Evolutionary conservation across 2,797 vertebrate genomes (phyloP).

Genomic region (Characodon lateralis): DNA sequence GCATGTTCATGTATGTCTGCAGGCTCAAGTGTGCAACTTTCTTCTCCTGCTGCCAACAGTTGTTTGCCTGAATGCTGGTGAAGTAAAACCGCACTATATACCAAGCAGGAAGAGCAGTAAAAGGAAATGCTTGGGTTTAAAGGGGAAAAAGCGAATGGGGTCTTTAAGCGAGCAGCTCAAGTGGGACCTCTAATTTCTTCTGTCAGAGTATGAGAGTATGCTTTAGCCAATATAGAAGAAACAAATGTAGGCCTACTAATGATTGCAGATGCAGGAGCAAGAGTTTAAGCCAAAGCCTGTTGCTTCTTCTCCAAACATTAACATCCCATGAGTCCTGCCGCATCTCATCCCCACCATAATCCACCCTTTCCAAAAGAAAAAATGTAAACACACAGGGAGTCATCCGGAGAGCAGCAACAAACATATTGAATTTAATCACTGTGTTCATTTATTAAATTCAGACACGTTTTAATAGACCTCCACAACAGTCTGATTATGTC

Average conservation of each 20-base stretch:
- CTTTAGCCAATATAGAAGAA: slow-evolving; percentile 20
- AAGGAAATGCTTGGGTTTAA: slow-evolving; percentile 73
- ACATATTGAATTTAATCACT: slow-evolving; percentile 69
- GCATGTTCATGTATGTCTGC: slow-evolving; percentile 33
- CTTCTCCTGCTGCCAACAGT: slow-evolving; percentile 38
- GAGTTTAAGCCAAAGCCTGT: slow-evolving; percentile 54
- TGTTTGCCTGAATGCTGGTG: slow-evolving; percentile 32
- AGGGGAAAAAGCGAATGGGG: slow-evolving; percentile 66
- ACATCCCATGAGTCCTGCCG: neutral
- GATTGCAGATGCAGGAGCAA: slow-evolving; percentile 2
- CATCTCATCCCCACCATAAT: slow-evolving; percentile 2
- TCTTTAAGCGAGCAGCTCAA: slow-evolving; percentile 58
- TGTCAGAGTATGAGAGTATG: slow-evolving; percentile 50
- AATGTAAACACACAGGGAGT: slow-evolving; percentile 64
- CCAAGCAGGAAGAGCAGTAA: slow-evolving; percentile 31
- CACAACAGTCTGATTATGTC: slow-evolving; percentile 66
- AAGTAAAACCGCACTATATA: slow-evolving; percentile 61
- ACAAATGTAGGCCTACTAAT: neutral
- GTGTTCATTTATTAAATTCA: slow-evolving; percentile 73
- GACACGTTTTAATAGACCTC: slow-evolving; percentile 72
- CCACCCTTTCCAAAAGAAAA: neutral
- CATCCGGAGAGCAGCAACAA: slow-evolving; percentile 57
- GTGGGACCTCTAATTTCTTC: slow-evolving; percentile 54
- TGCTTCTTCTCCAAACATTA: slow-evolving; percentile 49
- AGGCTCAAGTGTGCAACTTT: slow-evolving; percentile 69